These are phyloP conservation scores for Pyrrhia umbra DNA, from an alignment of 2,888 invertebrate genomes.

Conservation along the genomic window DNA sequence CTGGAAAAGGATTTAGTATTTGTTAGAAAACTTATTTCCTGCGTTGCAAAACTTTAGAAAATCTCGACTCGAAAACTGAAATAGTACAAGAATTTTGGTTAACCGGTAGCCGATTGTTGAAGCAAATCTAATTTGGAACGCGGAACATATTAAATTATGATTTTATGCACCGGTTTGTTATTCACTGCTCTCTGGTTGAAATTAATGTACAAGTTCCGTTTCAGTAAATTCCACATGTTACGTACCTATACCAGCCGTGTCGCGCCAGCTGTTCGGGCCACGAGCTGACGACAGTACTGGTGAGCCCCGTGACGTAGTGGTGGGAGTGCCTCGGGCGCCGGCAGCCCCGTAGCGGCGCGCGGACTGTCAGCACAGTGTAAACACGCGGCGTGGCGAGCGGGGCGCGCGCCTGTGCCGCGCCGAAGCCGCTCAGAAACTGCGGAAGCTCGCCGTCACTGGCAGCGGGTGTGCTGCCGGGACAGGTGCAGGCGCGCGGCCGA, in stretches of 20 bases:
- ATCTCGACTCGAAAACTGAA: not conserved
- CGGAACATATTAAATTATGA: constrained; percentile 50
- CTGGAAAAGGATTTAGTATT: too few species aligned
- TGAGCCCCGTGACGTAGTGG: constrained; percentile 38
- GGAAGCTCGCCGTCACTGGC: constrained; percentile 19
- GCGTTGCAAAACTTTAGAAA: constrained; percentile 7
- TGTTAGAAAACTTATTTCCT: too few species aligned
- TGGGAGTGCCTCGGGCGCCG: constrained; percentile 45
- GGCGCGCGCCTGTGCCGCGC: constrained; percentile 43
- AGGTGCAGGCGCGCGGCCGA: constrained; percentile 32
- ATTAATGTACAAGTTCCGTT: constrained; percentile 52
- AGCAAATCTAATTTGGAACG: constrained; percentile 34
- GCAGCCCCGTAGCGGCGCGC: constrained; percentile 24
- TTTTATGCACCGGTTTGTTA: constrained; percentile 55
- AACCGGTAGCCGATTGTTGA: constrained; percentile 26
- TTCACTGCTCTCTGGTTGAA: constrained; percentile 38
- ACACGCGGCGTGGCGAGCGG: constrained; percentile 32
- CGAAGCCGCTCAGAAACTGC: constrained; percentile 44
- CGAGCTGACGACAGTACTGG: not conserved
- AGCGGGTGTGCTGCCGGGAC: constrained; percentile 35
- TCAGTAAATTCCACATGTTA: constrained; percentile 17
- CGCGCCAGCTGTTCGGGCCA: constrained; percentile 8
- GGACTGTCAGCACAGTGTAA: constrained; percentile 30
- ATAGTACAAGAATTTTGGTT: constrained; percentile 8
- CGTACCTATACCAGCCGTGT: not conserved